phyloP scores from a whole-genome alignment of 2,113 vertebrate genomes.

The Oryzias javanicus region DNA sequence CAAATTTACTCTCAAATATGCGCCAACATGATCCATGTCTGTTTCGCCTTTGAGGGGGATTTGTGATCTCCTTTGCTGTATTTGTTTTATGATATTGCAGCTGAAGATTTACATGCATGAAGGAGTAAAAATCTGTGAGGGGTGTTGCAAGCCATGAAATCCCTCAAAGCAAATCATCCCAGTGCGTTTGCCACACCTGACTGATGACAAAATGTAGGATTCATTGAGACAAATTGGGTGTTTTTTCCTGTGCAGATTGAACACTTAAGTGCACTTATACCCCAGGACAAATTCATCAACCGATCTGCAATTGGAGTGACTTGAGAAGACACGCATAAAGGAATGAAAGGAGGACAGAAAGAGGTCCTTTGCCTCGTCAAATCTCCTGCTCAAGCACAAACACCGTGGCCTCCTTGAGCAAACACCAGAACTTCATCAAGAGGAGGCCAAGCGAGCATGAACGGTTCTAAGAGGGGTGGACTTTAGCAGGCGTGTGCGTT shows the following conservation, averaged over 20 bases:
- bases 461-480: no score
- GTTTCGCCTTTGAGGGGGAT: background rate
- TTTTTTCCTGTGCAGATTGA: constrained; percentile 7
- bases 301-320: constrained; percentile 53
- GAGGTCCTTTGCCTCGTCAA: no score
- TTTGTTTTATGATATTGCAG: constrained; percentile 34
- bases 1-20: constrained; percentile 16
- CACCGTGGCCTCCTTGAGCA: no score
- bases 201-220: constrained; percentile 25
- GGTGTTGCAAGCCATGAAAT: background rate
- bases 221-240: background rate
- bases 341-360: constrained; percentile 23
- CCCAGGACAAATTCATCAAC: constrained; percentile 49
- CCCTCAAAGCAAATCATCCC: background rate
- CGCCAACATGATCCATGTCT: constrained; percentile 17
- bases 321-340: constrained; percentile 34
- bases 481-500: no score
- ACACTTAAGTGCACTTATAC: constrained; percentile 48
- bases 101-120: constrained; percentile 14
- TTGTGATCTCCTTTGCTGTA: constrained; percentile 41
- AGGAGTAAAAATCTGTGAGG: constrained; percentile 8
- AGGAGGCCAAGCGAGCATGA: no score
- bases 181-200: constrained; percentile 26
- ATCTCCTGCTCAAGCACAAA: no score
- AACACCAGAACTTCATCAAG: no score